Evolutionary conservation across 2,113 vertebrate species (phyloP), one percentile per base, ranked within the genome.

Genomic region (Ivindomyrus marchei): DNA sequence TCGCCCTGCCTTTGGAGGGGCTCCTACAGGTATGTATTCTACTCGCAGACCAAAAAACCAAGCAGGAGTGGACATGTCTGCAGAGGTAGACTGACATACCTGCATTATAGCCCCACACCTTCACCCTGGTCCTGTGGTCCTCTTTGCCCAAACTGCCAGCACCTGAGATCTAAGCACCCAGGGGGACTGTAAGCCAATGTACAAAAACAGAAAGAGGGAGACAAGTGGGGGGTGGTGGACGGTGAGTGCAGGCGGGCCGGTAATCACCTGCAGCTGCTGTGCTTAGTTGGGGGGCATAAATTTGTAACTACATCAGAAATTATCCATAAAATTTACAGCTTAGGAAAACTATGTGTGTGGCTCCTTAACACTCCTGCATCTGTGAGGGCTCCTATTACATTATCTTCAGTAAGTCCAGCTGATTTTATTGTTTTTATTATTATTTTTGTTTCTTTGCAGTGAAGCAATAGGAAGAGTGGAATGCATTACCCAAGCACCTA

Each of bases 251-350:
- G 90, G 89, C 58, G 88, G 90, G 91, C 11, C 88, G 90, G 92
- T 95, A 95, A 96, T 94, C 91, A 95, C 93, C 93, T 94, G 88
- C 95, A 95, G 95, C 94, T 95, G 95, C 89, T 91, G 86, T 87
- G 89, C 91, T 94, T 93, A 90, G 93, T 91, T 92, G 89, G 91
- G 90, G 91, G 92, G 93, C 89, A 93, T 94, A 94, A 94, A 95
- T 95, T 92, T 94, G 92, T 93, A 95, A 94, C 94, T 94, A 95
- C 95, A 95, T 95, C 94, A 96, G 95, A 96, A 95, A 95, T 95
- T 90, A 95, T 95, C 94, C 94, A 95, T 95, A 94, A 95, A 94
- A 95, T 95, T 93, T 94, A 95, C 95, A 95, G 93, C 93, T 95
- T 93, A 94, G 93, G 93, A 94, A 94, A 95, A 91, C 91, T 92